Percentiles rank a stretch among this genome's conserved stretches.
Conservation (phyloP, 2,888 invertebrate species). For the Lapara coniferarum region DNA sequence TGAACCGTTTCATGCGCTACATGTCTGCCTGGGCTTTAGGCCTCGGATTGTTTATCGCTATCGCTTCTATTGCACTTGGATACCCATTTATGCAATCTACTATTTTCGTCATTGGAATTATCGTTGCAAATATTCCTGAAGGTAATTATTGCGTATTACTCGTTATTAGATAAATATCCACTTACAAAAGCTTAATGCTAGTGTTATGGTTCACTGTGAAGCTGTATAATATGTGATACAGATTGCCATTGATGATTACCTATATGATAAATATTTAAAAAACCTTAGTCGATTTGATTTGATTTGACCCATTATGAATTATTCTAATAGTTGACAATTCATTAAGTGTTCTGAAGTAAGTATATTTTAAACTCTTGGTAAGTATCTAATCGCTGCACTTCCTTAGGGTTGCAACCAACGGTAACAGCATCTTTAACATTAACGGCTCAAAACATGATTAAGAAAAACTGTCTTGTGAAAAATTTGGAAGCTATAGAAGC, state of each 20-base stretch:
- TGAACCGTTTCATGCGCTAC: slow-evolving; percentile 97
- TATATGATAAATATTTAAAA: too few relatives aligned
- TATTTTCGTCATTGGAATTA: slow-evolving; percentile 97
- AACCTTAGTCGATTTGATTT: too few relatives aligned
- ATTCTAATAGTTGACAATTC: too few relatives aligned
- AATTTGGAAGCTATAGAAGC: slow-evolving; percentile 99
- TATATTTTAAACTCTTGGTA: neutral
- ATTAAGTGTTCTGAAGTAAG: neutral
- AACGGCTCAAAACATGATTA: slow-evolving; percentile 99
- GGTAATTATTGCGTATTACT: slow-evolving; percentile 61
- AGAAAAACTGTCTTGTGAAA: slow-evolving; percentile 98
- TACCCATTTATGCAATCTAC: slow-evolving; percentile 99
- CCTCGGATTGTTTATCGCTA: slow-evolving; percentile 96
- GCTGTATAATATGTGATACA: too few relatives aligned
- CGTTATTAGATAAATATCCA: too few relatives aligned
- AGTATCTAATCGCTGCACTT: neutral
- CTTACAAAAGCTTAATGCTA: neutral
- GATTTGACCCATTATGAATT: too few relatives aligned
- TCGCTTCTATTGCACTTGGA: slow-evolving; percentile 95
- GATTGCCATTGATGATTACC: too few relatives aligned
- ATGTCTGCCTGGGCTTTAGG: slow-evolving; percentile 96
- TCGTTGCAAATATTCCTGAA: slow-evolving; percentile 99
- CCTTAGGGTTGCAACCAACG: slow-evolving; percentile 93
- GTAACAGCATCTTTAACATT: slow-evolving; percentile 99
- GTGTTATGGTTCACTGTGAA: too few relatives aligned